Conservation (phyloP, 2,113 vertebrate genomes). For the Oreochromis spilurus region DNA sequence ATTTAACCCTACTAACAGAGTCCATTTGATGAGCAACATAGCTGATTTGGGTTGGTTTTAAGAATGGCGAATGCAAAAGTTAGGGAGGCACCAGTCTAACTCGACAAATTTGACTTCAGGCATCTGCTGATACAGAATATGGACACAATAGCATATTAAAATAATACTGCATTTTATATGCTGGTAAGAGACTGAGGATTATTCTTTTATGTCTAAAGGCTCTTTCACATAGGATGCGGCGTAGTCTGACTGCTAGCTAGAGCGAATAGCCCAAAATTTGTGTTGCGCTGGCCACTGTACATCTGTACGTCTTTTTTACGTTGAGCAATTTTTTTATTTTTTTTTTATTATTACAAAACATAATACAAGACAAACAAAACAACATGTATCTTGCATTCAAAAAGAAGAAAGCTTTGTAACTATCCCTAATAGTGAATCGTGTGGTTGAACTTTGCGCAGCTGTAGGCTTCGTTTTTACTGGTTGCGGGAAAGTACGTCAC, state of each 20-base stretch:
- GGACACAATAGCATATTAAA: neutral
- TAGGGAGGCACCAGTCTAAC: neutral
- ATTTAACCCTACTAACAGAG: neutral
- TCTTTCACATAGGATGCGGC: neutral
- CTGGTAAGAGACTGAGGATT: neutral
- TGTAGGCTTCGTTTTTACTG: neutral
- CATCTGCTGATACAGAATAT: neutral
- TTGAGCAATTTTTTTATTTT: neutral
- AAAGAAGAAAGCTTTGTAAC: neutral
- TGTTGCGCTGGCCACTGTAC: neutral
- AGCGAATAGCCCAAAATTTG: neutral
- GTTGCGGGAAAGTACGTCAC: neutral
- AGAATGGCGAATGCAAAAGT: neutral
- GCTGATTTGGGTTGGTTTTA: neutral
- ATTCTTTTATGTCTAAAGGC: neutral
- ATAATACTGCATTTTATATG: neutral
- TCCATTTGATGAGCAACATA: neutral
- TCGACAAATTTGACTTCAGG: neutral
- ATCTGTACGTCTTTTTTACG: neutral
- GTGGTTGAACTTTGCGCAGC: neutral
- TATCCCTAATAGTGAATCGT: neutral
- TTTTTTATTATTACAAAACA: neutral
- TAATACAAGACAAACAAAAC: neutral
- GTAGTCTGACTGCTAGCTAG: neutral
- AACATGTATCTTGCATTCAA: neutral